These are phyloP conservation scores for Ceraclea dissimilis DNA, from an alignment of 2,888 invertebrate species.

Conservation along the genomic window DNA sequence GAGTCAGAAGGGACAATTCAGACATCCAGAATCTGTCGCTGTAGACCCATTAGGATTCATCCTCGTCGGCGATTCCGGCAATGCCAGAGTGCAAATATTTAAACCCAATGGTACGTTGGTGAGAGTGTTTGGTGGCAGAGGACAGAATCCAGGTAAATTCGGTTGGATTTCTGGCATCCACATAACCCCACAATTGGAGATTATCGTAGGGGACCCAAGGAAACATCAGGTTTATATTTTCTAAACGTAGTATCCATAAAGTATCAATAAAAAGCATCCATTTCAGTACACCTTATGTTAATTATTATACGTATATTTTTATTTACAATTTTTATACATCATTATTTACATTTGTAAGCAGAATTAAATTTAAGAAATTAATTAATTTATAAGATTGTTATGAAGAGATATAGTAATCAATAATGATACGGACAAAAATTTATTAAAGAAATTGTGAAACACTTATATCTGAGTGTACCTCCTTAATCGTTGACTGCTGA, in stretches of 20 bases:
- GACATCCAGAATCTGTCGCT: conserved; percentile 65
- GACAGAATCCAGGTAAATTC: conserved; percentile 45
- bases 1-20: conserved; percentile 59
- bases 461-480: no score
- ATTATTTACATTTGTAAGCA: no score
- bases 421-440: no score
- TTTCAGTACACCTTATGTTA: background rate
- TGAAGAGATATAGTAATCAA: no score
- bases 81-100: conserved; percentile 68
- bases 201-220: conserved; percentile 55
- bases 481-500: no score
- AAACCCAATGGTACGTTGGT: conserved; percentile 61
- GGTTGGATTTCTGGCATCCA: conserved; percentile 64
- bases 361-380: no score
- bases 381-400: no score
- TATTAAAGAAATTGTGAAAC: no score
- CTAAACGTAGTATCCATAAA: conserved; percentile 27
- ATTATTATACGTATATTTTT: no score
- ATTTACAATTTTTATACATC: no score
- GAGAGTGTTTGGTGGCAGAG: conserved; percentile 54
- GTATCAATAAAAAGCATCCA: background rate
- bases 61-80: conserved; percentile 71
- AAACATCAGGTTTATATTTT: conserved; percentile 43
- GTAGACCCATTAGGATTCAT: conserved; percentile 68
- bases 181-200: conserved; percentile 52